A percentile compares a stretch with the other conserved stretches of the same genome.
These are phyloP conservation scores for Galagoides demidoff DNA, from an alignment of 2,797 vertebrate genomes.

Conservation along the genomic window DNA sequence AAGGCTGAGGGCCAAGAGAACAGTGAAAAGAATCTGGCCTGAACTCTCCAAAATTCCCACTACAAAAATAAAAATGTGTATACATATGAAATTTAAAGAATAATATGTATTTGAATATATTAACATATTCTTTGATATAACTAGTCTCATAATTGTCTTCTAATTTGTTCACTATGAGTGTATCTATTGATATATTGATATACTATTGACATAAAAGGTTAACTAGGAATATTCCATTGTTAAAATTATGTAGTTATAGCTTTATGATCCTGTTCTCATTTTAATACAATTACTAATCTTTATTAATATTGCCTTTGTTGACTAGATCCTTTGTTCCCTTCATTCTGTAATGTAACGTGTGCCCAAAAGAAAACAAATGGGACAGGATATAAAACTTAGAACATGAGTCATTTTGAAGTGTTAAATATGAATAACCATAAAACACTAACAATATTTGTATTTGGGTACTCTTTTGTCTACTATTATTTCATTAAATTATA, in stretches of 20 bases:
- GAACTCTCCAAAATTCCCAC: neutral
- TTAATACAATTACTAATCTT: neutral
- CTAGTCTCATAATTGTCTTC: neutral
- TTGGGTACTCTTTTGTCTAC: neutral
- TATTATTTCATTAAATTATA: neutral
- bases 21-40: neutral
- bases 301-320: neutral
- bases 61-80: neutral
- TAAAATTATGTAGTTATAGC: neutral
- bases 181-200: neutral
- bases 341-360: neutral
- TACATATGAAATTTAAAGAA: neutral
- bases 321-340: neutral
- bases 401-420: neutral
- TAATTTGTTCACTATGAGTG: neutral
- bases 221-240: neutral
- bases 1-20: neutral
- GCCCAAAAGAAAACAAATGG: neutral
- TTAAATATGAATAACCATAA: slow-evolving; percentile 6
- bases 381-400: neutral
- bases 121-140: neutral
- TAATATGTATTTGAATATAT: neutral
- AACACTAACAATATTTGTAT: neutral
- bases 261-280: neutral
- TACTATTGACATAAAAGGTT: neutral